Percentiles rank a stretch among this genome's conserved stretches.
phyloP scores from a whole-genome alignment of 2,888 invertebrate species.

The Leucoptera coffeella region DNA sequence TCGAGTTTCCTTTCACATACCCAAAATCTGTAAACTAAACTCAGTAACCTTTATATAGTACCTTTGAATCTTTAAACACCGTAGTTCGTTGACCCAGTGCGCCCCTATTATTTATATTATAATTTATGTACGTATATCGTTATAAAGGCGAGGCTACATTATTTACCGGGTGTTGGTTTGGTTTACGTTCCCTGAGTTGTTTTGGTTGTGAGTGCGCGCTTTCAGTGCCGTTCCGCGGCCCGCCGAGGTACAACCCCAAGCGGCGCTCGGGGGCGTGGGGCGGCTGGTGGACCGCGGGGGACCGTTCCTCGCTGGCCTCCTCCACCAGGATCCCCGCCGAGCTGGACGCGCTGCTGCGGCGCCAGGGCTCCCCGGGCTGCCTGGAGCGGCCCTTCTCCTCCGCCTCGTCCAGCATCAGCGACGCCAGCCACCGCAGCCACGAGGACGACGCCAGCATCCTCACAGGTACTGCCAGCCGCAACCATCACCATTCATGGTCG shows the following conservation, averaged over 20 bases:
- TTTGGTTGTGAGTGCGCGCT: too few species aligned
- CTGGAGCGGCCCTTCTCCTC: slow-evolving; percentile 87
- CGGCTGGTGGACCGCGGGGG: slow-evolving; percentile 41
- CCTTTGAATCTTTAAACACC: too few species aligned
- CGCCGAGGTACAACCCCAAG: slow-evolving; percentile 94
- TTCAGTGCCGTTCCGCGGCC: slow-evolving; percentile 96
- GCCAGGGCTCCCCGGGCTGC: slow-evolving; percentile 72
- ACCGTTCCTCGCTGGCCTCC: slow-evolving; percentile 39
- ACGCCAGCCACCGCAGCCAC: slow-evolving; percentile 61
- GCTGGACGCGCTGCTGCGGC: slow-evolving; percentile 42
- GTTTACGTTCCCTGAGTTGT: too few species aligned
- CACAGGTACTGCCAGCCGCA: slow-evolving; percentile 82
- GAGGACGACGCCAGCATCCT: slow-evolving; percentile 81
- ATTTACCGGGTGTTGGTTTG: too few species aligned
- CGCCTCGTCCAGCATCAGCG: slow-evolving; percentile 81
- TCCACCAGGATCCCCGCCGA: slow-evolving; percentile 50
- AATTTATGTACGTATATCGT: too few species aligned
- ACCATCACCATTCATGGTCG: slow-evolving; percentile 47
- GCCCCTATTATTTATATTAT: too few species aligned
- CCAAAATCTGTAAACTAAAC: too few species aligned
- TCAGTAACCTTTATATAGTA: too few species aligned
- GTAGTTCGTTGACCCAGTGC: too few species aligned
- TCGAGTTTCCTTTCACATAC: too few species aligned
- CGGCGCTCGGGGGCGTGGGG: slow-evolving; percentile 67
- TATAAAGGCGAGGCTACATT: too few species aligned